Percentiles rank a stretch among this genome's conserved stretches.
phyloP scores from a whole-genome alignment of 2,113 vertebrate genomes.

The Isurus oxyrinchus region DNA sequence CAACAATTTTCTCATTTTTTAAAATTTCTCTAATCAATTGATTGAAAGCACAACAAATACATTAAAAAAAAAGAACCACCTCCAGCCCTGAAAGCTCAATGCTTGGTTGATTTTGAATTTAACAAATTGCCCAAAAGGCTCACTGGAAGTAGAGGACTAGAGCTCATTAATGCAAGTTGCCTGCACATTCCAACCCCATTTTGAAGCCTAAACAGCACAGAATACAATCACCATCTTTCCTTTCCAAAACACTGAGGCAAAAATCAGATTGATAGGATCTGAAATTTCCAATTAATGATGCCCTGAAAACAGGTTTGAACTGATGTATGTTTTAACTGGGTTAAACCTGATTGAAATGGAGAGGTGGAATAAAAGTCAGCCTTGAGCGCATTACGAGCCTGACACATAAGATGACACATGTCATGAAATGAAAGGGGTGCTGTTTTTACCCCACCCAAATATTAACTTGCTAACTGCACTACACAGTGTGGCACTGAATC shows the following conservation, averaged over 20 bases:
- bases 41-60: not conserved
- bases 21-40: not conserved
- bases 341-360: conserved; percentile 24
- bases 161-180: not conserved
- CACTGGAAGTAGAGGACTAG: not conserved
- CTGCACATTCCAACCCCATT: not conserved
- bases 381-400: not conserved
- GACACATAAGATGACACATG: not conserved
- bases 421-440: not conserved
- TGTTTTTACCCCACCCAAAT: not conserved
- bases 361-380: not conserved
- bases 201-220: not conserved
- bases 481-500: not conserved
- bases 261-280: conserved; percentile 23
- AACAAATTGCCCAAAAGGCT: not conserved
- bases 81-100: not conserved
- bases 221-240: not conserved
- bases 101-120: not conserved
- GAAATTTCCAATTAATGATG: conserved; percentile 30
- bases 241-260: not conserved
- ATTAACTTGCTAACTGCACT: not conserved
- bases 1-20: not conserved
- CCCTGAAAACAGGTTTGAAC: conserved; percentile 14
- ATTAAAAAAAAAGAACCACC: not conserved
- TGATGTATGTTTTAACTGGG: conserved; percentile 10